Conservation (phyloP, 92 coral and sea anemone species). For the Palythoa grandis region DNA sequence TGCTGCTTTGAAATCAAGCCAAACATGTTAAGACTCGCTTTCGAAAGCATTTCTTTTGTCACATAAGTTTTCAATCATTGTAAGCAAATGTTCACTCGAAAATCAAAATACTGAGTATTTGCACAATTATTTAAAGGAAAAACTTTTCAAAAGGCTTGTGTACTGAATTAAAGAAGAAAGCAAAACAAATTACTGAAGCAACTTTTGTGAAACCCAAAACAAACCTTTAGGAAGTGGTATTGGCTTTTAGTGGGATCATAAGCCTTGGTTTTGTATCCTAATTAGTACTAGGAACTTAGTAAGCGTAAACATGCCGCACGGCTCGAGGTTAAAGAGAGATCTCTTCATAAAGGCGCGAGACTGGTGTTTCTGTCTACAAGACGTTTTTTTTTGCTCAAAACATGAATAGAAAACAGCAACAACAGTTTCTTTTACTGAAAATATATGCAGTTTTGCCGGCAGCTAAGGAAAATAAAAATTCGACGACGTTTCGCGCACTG, state of each 20-base stretch:
- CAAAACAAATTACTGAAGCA: not conserved
- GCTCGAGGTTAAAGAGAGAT: not conserved
- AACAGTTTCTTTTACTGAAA: not conserved
- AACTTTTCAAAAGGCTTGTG: not conserved
- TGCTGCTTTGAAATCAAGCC: conserved; percentile 4
- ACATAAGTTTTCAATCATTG: not conserved
- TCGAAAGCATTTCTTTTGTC: conserved; percentile 32
- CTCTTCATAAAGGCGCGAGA: not conserved
- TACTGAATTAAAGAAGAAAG: not conserved
- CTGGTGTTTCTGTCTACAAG: not conserved
- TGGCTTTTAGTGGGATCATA: not conserved
- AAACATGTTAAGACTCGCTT: conserved; percentile 1
- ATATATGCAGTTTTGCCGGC: no score
- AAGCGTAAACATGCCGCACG: no score
- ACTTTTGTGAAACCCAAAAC: not conserved
- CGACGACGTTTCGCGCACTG: not conserved
- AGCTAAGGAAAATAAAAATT: not conserved
- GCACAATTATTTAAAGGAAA: not conserved
- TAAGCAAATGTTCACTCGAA: not conserved
- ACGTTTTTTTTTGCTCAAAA: not conserved
- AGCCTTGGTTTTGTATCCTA: not conserved
- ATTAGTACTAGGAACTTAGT: not conserved
- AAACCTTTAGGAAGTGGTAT: not conserved
- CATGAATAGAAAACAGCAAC: not conserved
- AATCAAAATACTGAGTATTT: not conserved